These are phyloP conservation scores for Nysson spinosus DNA, from an alignment of 2,888 invertebrate genomes.

Conservation along the genomic window DNA sequence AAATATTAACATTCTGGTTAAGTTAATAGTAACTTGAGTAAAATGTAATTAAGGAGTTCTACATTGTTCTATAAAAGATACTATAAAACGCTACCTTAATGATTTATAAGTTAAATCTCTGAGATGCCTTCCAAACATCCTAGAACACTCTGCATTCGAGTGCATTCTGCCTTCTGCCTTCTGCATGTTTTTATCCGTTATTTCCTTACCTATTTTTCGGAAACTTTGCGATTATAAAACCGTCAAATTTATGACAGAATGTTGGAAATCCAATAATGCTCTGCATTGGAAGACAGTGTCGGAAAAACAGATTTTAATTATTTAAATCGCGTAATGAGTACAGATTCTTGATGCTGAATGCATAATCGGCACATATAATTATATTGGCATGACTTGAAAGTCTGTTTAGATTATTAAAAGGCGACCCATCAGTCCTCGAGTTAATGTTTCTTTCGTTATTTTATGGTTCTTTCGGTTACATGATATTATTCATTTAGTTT, in stretches of 20 bases:
- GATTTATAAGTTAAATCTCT: slow-evolving; percentile 16
- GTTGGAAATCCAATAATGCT: too few species aligned
- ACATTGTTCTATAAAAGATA: slow-evolving; percentile 22
- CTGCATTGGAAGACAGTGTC: too few species aligned
- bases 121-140: slow-evolving; percentile 47
- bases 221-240: slow-evolving; percentile 13
- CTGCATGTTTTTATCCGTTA: slow-evolving; percentile 26
- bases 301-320: too few species aligned
- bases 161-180: slow-evolving; percentile 33
- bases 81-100: slow-evolving; percentile 9
- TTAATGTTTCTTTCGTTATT: slow-evolving; percentile 17
- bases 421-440: too few species aligned
- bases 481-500: slow-evolving; percentile 9
- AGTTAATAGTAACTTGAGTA: slow-evolving; percentile 4
- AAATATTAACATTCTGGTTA: slow-evolving; percentile 10
- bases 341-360: too few species aligned
- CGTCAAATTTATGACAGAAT: too few species aligned
- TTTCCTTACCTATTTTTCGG: slow-evolving; percentile 28
- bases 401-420: too few species aligned
- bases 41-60: slow-evolving; percentile 18
- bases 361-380: too few species aligned
- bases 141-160: slow-evolving; percentile 28
- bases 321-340: too few species aligned
- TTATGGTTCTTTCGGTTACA: slow-evolving; percentile 13
- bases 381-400: too few species aligned